Evolutionary conservation across 2,113 vertebrate genomes (phyloP), one percentile per base, ranked within the genome.

Genomic region (Arenaria interpres): DNA sequence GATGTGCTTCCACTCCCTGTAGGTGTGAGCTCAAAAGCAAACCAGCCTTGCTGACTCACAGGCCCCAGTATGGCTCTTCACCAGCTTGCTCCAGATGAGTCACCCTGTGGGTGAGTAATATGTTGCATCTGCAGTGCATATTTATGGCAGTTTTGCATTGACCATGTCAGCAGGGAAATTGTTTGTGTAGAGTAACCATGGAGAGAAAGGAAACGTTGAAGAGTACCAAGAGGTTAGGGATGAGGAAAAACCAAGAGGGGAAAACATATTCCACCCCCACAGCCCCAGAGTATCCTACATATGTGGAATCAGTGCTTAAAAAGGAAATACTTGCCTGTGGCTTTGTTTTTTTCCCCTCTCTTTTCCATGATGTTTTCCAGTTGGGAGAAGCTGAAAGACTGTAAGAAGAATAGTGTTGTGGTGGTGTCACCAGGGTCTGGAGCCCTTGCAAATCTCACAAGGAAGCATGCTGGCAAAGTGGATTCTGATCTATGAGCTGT

Each of bases 111-210:
- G 35, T 97, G 96, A 97, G 85, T 97, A 97, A 97, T 71, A 18
- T 8, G 0, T 37, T 24, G 93, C 96, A 96, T 96, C 97, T 88
- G 97, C 87, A 48, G 48, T 50, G 79, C 76, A 50, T 43, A 97
- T 95, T 93, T 67, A 82, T 72, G 95, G 95, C 87, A 77, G 46
- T 74, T 64, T 25, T 17, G 88, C 91, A 83, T 22, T 37, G 84
- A 76, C 93, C 92, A 11, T 76, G 93, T 48, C 93, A 84, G 93
- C 93, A 25, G 89, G 83, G 89, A 93, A 21, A 59, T 3, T 96
- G 96, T 96, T 96, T 97, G 97, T 93, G 87, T 93, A 43, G 91
- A 30, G 97, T 97, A 90, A 94, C 97, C 90, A 97, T 88, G 96
- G 97, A 93, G 95, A 92, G 88, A 62, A 63, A 91, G 96, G 93